phyloP scores from a whole-genome alignment of 2,797 vertebrate species.

The Iguana delicatissima region DNA sequence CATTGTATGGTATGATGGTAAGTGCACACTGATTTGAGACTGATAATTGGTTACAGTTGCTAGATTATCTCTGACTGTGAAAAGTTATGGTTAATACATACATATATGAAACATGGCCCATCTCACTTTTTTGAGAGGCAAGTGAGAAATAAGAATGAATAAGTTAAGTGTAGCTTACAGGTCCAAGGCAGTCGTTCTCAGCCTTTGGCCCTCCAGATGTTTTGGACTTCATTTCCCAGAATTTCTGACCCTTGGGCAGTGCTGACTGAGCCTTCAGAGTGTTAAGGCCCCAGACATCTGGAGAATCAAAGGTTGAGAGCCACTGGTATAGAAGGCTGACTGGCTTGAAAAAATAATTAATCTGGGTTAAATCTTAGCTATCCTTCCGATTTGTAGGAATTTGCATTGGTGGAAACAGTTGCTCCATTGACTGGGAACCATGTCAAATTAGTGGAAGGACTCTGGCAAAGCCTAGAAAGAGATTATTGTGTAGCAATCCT shows the following conservation, averaged over 20 bases:
- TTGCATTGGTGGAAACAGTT: background rate
- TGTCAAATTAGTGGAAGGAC: background rate
- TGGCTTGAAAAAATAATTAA: background rate
- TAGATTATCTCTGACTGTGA: background rate
- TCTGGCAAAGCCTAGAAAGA: background rate
- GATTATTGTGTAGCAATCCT: background rate
- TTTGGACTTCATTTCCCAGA: too few species aligned
- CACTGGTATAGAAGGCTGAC: background rate
- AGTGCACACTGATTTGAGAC: constrained; percentile 69
- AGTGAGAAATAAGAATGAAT: background rate
- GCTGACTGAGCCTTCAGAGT: too few species aligned
- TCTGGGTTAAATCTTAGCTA: background rate
- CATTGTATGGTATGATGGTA: constrained; percentile 94
- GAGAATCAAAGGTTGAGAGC: background rate
- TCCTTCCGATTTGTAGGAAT: background rate
- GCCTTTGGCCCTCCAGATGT: too few species aligned
- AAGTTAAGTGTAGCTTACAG: background rate
- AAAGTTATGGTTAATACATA: too few species aligned
- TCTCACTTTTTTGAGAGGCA: background rate
- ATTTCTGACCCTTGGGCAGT: too few species aligned
- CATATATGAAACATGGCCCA: background rate
- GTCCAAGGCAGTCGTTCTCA: background rate
- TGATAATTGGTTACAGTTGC: background rate
- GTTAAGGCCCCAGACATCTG: too few species aligned
- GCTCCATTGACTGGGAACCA: background rate